A percentile compares a stretch with the other conserved stretches of the same genome.
phyloP scores from a whole-genome alignment of 30 jellyfish, hydroid and myxozoan species.

The Hydractinia symbiolongicarpus region DNA sequence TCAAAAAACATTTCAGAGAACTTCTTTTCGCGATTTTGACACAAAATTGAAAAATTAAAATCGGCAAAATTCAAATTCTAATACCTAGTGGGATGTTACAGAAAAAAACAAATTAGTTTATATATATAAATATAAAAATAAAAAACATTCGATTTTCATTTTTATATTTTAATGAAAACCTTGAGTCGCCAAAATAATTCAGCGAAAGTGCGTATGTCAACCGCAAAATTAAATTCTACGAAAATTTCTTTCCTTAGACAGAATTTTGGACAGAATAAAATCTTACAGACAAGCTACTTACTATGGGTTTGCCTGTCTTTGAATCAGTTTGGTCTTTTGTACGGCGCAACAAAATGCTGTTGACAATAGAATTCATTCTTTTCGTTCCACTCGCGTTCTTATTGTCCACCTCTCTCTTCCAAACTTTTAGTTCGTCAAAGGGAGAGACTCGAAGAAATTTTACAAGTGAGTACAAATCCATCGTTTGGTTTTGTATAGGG shows the following conservation, averaged over 20 bases:
- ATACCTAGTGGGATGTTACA: no score
- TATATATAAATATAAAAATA: no score
- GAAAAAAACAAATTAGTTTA: no score
- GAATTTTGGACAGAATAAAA: background rate
- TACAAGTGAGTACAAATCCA: conserved; percentile 69
- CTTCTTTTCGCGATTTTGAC: no score
- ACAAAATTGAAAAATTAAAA: no score
- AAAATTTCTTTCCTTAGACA: no score
- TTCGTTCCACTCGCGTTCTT: conserved; percentile 49
- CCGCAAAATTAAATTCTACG: no score
- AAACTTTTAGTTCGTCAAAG: conserved; percentile 68
- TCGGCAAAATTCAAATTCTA: no score
- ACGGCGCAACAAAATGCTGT: conserved; percentile 64
- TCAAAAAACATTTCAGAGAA: no score
- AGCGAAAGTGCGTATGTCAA: no score
- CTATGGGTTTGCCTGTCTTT: conserved; percentile 61
- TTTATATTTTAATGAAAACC: background rate
- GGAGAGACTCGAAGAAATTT: conserved; percentile 86
- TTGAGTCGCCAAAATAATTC: background rate
- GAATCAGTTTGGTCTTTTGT: conserved; percentile 84
- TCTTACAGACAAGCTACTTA: conserved; percentile 9
- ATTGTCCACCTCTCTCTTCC: conserved; percentile 80
- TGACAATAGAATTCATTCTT: conserved; percentile 69
- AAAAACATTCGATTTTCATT: no score
- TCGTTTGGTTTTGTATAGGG: conserved; percentile 77